Percentiles rank a stretch among this genome's conserved stretches.
These are phyloP conservation scores for Drosophila paranaensis DNA, from an alignment of 2,888 invertebrate genomes.

Conservation along the genomic window DNA sequence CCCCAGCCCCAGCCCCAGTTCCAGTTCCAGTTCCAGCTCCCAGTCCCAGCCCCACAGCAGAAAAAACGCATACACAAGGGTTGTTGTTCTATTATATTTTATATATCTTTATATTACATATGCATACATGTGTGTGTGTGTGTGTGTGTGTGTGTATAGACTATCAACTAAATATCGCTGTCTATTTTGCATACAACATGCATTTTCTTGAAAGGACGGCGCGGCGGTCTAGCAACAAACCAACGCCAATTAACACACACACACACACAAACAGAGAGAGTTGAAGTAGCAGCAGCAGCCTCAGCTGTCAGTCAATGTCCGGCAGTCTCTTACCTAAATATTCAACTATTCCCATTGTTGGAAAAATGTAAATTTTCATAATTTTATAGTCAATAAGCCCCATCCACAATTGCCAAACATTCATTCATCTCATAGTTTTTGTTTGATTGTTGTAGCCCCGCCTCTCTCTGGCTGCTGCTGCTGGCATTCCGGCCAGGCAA, in stretches of 20 bases:
- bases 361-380: conserved; percentile 76
- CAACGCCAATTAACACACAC: conserved; percentile 53
- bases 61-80: conserved; percentile 46
- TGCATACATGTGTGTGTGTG: background rate
- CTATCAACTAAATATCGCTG: conserved; percentile 47
- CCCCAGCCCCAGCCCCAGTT: conserved; percentile 17
- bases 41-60: background rate
- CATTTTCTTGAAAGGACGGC: conserved; percentile 13
- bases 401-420: conserved; percentile 5
- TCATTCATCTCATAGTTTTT: conserved; percentile 47
- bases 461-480: too few species aligned
- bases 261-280: conserved; percentile 11
- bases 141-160: conserved; percentile 19
- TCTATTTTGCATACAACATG: conserved; percentile 34
- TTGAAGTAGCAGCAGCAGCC: conserved; percentile 8
- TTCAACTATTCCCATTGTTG: conserved; percentile 55
- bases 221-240: conserved; percentile 32
- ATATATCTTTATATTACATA: conserved; percentile 13
- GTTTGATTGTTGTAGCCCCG: conserved; percentile 42
- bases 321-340: conserved; percentile 27
- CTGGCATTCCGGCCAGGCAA: background rate
- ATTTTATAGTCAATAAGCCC: conserved; percentile 73
- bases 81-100: conserved; percentile 56
- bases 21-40: conserved; percentile 11
- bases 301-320: conserved; percentile 58